Base-by-base conservation (phyloP, 2,797 vertebrate species). In the Tokudaia muenninki region DNA sequence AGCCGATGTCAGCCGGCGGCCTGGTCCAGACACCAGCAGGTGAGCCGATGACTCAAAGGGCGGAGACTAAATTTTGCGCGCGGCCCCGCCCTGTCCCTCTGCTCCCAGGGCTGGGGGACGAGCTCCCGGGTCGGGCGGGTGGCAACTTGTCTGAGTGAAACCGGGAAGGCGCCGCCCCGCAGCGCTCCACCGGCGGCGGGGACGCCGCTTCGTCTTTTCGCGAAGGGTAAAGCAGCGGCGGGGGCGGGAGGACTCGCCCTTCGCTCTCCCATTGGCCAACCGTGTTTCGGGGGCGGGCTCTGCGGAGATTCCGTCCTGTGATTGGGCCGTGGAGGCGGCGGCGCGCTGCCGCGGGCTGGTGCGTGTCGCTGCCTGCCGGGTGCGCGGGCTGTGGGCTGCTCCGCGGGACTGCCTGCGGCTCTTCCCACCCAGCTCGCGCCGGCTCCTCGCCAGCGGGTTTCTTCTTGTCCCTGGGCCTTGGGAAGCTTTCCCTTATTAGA, bases 101-200 rank as follows among this genome's bases (percentile, higher is more conserved):
- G 95, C 90, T 83, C 78, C 8, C 31, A 44, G 83, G 83, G 83
- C 70, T 67, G 90, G 87, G 14, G 74, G 89, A 50, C 29, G 34
- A n/a, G 47, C 63, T 96, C 91, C 41, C 14, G 14, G 67, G 14
- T 21, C 8, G 34, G 96, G 90, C 97, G n/a, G 65, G 97, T 84
- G 65, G 24, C 90, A 61, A 96, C 97, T 94, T 91, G 97, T 78
- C 80, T 6, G 41, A 95, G 84, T 65, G 96, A 98, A 98, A 97
- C 96, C 93, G 10, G 89, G 77, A 86, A 78, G 89, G 87, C 16
- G 2, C 87, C 77, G 57, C 86, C 86, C 75, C 37, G 26, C 14
- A 3, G 80, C n/a, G 3, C 26, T 57, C 3, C 8, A 19, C 19
- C 0, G 50, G 55, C 0, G 1, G 16, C 19, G 0, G 29, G 1